These are phyloP conservation scores for Cydia splendana DNA, from an alignment of 1,140 invertebrate genomes.

Conservation along the genomic window DNA sequence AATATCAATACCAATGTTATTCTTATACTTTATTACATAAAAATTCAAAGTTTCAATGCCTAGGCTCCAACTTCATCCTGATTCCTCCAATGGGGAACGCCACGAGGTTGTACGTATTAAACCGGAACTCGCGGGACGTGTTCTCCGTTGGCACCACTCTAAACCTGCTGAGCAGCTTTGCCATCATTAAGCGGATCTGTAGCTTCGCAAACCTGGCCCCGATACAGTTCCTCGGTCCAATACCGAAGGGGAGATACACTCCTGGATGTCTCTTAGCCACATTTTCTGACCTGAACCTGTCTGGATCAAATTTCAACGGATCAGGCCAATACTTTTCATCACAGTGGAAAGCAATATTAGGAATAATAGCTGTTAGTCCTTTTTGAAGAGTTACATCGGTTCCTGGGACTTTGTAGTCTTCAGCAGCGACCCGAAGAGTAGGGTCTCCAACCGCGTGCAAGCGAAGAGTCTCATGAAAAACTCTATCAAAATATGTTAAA, in stretches of 20 bases:
- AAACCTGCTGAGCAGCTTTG: conserved; percentile 42
- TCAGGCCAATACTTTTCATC: conserved; percentile 12
- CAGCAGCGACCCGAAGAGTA: no score
- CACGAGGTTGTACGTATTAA: conserved; percentile 34
- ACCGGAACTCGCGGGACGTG: conserved; percentile 30
- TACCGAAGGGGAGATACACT: neutral
- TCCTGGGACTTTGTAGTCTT: conserved; percentile 1
- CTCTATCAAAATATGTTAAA: neutral
- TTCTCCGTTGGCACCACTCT: conserved; percentile 39
- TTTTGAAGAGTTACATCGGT: neutral
- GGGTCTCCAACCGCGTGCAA: neutral
- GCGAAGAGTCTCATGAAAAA: neutral
- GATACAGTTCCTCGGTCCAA: neutral
- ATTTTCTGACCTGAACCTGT: conserved; percentile 1
- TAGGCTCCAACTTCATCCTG: conserved; percentile 40
- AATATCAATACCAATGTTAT: no score
- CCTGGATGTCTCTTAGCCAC: neutral
- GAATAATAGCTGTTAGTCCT: neutral
- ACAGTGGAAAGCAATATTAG: neutral
- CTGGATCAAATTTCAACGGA: conserved; percentile 34
- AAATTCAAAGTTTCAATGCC: neutral
- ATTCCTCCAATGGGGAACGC: conserved; percentile 38
- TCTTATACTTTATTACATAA: no score
- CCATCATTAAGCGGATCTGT: conserved; percentile 39
- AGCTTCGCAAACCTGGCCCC: conserved; percentile 48